Evolutionary conservation across 2,888 invertebrate species (phyloP).

Genomic region (Agonum fuliginosum): DNA sequence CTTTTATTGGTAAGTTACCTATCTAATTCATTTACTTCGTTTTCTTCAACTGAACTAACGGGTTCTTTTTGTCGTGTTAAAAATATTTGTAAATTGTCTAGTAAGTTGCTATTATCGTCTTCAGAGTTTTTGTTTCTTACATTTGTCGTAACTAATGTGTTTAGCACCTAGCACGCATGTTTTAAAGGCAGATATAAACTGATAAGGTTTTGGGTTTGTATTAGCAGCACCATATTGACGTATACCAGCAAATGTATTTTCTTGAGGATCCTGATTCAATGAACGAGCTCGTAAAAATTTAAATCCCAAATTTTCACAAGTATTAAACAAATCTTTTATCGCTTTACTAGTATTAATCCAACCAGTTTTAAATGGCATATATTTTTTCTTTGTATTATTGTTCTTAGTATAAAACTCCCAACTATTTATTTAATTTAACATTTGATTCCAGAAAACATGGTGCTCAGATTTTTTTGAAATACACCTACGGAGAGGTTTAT

Average conservation of each 20-base stretch:
- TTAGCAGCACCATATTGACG: slow-evolving; percentile 28
- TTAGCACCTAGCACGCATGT: slow-evolving; percentile 39
- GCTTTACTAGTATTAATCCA: slow-evolving; percentile 27
- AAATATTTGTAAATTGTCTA: slow-evolving; percentile 34
- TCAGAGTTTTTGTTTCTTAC: slow-evolving; percentile 24
- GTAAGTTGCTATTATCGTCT: slow-evolving; percentile 1
- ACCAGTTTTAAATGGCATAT: slow-evolving; percentile 41
- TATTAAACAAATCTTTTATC: slow-evolving; percentile 10
- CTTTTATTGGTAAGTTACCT: neutral
- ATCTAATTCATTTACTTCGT: neutral
- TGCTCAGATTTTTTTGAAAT: slow-evolving; percentile 13
- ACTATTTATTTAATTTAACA: slow-evolving; percentile 5
- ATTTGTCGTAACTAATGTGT: slow-evolving; percentile 6
- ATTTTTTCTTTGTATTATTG: slow-evolving; percentile 2
- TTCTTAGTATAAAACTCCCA: slow-evolving; percentile 20
- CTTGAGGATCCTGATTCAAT: slow-evolving; percentile 34
- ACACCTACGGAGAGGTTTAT: slow-evolving; percentile 16
- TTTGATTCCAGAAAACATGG: slow-evolving; percentile 18
- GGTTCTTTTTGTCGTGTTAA: slow-evolving; percentile 5
- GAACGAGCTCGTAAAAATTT: slow-evolving; percentile 38
- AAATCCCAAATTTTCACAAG: slow-evolving; percentile 17
- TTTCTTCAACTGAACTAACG: neutral
- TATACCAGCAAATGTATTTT: slow-evolving; percentile 39
- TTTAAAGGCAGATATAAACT: slow-evolving; percentile 35
- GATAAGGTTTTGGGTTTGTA: slow-evolving; percentile 28